A percentile compares a stretch with the other conserved stretches of the same genome.
Conservation (phyloP, 2,113 vertebrate genomes). For the Manacus vitellinus region DNA sequence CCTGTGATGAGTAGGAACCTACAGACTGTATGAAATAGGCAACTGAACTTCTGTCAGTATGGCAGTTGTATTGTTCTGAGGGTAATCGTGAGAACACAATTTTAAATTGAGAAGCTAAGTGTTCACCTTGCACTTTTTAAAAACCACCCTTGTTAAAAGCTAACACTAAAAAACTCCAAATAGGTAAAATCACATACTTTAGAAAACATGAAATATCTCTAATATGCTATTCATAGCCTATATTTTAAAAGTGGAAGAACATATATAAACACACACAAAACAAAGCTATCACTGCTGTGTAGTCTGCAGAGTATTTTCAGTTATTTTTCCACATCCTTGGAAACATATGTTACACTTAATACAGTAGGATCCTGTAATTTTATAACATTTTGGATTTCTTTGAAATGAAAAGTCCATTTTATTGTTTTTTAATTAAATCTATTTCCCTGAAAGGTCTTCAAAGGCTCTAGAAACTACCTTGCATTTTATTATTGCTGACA, state of each 20-base stretch:
- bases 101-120: background rate
- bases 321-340: slow-evolving; percentile 30
- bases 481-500: slow-evolving; percentile 78
- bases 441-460: slow-evolving; percentile 71
- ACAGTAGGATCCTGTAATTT: slow-evolving; percentile 64
- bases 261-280: background rate
- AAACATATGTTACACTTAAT: slow-evolving; percentile 48
- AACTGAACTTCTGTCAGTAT: background rate
- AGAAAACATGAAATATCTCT: background rate
- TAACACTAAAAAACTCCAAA: background rate
- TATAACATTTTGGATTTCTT: slow-evolving; percentile 71
- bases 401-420: slow-evolving; percentile 70
- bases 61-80: background rate
- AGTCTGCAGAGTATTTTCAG: slow-evolving; percentile 38
- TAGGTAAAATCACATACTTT: background rate
- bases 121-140: background rate
- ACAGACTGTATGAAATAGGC: background rate
- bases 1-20: background rate
- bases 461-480: slow-evolving; percentile 67
- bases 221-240: background rate
- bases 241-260: slow-evolving; percentile 17
- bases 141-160: background rate
- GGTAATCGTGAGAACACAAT: background rate
- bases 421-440: slow-evolving; percentile 78
- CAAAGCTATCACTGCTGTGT: slow-evolving; percentile 27